Evolutionary conservation across 2,888 invertebrate genomes (phyloP), one percentile per base, ranked within the genome.

Genomic region (Saturnia japonica): DNA sequence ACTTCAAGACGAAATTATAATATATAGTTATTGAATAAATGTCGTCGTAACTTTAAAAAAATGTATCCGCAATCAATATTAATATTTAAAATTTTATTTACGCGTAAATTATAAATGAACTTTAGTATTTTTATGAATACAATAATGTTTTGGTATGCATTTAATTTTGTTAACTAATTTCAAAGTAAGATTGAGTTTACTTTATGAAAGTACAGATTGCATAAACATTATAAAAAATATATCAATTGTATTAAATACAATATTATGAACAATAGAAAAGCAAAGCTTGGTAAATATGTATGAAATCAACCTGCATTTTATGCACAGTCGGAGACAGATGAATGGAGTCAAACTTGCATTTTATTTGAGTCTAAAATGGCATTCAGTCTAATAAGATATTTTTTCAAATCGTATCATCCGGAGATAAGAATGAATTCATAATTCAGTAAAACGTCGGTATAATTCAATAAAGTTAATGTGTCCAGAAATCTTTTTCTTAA

Each of bases 131-230:
- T 16, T 43, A 25, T 68, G 42, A 28, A 51, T 69, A 60, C 43
- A 75, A n/a, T n/a, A n/a, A n/a, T 77, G 76, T n/a, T 77, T 81
- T 78, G 77, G 82, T 81, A 83, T 78, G 85, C 81, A 86, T 88
- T 83, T 90, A 91, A 90, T 89, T 88, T 90, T 91, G 84, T 90
- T 90, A 87, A 88, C 83, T 60, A 83, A 89, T 85, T 84, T 81
- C 82, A 88, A 91, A 91, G 91, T 93, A 11, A 94, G 93, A 93
- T 93, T 93, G 93, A 93, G 93, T 93, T 93, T 93, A 92, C 91
- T 91, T 88, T 83, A 88, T 88, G 81, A 85, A 86, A 82, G 79
- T 87, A 85, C 88, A 88, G 89, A 90, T 89, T 91, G 90, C 91
- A 89, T 85, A 85, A 85, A 82, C 82, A 75, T 85, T 82, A 83